Percentiles rank a stretch among this genome's conserved stretches.
Conservation (phyloP, 1,140 invertebrate species). For the Globodera rostochiensis region DNA sequence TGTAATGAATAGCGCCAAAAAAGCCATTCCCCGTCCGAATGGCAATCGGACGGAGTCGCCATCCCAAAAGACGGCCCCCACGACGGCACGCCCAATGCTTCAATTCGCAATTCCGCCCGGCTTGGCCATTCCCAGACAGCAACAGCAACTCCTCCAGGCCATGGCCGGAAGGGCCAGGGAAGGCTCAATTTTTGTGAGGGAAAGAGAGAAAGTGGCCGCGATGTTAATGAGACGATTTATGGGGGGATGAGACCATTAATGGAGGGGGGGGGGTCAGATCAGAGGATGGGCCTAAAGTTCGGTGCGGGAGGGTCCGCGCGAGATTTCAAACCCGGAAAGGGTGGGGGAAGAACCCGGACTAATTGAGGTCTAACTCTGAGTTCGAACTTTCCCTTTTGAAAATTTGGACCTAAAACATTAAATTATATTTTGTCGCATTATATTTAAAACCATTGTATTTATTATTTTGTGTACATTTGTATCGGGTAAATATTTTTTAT, state of each 20-base stretch:
- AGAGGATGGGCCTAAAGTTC: too few relatives aligned
- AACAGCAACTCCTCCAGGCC: not conserved
- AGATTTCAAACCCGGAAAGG: too few relatives aligned
- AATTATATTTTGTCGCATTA: too few relatives aligned
- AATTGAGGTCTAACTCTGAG: too few relatives aligned
- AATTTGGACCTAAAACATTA: too few relatives aligned
- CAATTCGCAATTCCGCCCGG: not conserved
- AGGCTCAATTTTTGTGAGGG: not conserved
- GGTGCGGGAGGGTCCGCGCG: too few relatives aligned
- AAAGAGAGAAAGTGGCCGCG: not conserved
- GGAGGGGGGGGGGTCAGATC: too few relatives aligned
- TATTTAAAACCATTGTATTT: too few relatives aligned
- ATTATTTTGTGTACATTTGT: too few relatives aligned
- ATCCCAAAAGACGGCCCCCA: not conserved
- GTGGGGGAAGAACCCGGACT: too few relatives aligned
- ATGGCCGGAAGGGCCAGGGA: not conserved
- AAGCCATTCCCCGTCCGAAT: not conserved
- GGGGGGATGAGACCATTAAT: not conserved
- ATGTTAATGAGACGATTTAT: not conserved
- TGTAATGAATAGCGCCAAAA: not conserved
- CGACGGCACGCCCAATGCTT: not conserved
- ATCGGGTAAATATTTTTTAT: too few relatives aligned
- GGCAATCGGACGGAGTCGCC: not conserved
- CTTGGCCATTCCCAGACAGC: not conserved
- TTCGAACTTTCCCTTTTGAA: too few relatives aligned